phyloP scores from a whole-genome alignment of 2,113 vertebrate species.

The Marmota monax region DNA sequence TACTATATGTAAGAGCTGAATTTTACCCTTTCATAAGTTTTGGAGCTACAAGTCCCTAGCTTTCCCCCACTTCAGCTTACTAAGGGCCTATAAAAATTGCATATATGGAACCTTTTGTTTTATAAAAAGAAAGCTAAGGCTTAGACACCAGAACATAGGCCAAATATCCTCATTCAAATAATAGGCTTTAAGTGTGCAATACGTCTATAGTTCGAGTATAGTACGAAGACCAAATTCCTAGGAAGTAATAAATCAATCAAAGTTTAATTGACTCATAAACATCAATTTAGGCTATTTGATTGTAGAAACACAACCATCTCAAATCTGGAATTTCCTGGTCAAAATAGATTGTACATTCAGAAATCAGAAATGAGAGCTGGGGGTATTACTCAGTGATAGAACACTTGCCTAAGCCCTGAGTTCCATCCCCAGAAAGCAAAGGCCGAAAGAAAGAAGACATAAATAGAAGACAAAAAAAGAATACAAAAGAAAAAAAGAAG shows the following conservation, averaged over 20 bases:
- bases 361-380: background rate
- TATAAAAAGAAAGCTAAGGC: background rate
- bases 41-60: background rate
- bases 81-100: background rate
- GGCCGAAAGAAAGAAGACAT: background rate
- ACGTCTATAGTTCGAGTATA: background rate
- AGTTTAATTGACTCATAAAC: background rate
- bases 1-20: background rate
- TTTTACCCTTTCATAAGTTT: background rate
- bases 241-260: background rate
- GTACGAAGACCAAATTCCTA: background rate
- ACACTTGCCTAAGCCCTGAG: too few species aligned
- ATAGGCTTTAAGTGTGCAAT: background rate
- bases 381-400: background rate
- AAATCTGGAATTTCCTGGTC: background rate
- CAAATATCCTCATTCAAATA: slow-evolving; percentile 4
- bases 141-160: background rate
- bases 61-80: background rate
- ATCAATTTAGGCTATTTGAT: background rate
- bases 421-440: background rate
- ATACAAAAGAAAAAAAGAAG: background rate
- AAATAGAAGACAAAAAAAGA: too few species aligned
- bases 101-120: background rate
- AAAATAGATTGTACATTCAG: background rate
- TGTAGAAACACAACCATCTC: slow-evolving; percentile 5